phyloP scores from a whole-genome alignment of 1,140 invertebrate genomes.

The Meloidogyne hapla region DNA sequence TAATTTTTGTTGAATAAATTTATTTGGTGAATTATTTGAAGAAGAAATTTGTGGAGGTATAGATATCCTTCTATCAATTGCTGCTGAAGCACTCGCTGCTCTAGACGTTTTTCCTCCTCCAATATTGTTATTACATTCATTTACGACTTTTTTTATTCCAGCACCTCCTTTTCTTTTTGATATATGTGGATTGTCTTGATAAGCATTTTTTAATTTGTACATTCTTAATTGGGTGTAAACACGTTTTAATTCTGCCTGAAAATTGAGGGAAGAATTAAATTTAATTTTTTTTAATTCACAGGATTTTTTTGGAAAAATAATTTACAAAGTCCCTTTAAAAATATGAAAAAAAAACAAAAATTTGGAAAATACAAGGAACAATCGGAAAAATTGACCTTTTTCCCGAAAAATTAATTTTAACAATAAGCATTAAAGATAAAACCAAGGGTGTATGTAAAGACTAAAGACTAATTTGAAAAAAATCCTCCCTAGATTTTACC shows the following conservation, averaged over 20 bases:
- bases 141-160: conserved; percentile 74
- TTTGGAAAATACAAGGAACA: no score
- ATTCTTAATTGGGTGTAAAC: conserved; percentile 77
- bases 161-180: conserved; percentile 80
- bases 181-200: conserved; percentile 90
- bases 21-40: background rate
- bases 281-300: no score
- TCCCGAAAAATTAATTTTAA: no score
- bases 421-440: no score
- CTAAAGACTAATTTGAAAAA: no score
- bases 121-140: conserved; percentile 71
- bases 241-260: conserved; percentile 80
- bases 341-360: no score
- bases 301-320: no score
- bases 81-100: background rate
- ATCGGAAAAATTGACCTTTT: no score
- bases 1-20: background rate
- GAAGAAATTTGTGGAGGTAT: background rate
- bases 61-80: background rate
- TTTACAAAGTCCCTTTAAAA: no score
- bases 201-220: conserved; percentile 82
- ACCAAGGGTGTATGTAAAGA: no score
- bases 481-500: no score
- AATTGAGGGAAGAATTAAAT: background rate
- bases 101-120: conserved; percentile 42